Evolutionary conservation across 1,140 invertebrate species (phyloP).

Genomic region (Temnothorax longispinosus): DNA sequence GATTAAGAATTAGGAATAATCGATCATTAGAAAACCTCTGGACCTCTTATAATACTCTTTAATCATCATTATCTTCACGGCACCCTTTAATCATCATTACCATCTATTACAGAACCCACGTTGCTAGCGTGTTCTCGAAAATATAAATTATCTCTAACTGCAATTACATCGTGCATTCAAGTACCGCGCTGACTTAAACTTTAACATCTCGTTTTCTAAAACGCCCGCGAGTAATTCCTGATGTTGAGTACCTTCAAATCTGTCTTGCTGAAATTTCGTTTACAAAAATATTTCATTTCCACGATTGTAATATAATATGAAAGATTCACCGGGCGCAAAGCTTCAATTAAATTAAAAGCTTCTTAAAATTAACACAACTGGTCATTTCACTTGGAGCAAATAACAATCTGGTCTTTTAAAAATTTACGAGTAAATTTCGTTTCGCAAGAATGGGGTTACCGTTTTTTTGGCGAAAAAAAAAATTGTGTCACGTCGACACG

Average conservation of each 20-base stretch:
- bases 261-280: neutral
- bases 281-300: neutral
- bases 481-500: conserved; percentile 28
- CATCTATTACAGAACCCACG: conserved; percentile 29
- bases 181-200: neutral
- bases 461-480: neutral
- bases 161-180: conserved; percentile 7
- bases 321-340: neutral
- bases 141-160: conserved; percentile 40
- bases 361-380: neutral
- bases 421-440: neutral
- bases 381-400: neutral
- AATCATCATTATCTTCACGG: conserved; percentile 38
- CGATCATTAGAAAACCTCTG: conserved; percentile 26
- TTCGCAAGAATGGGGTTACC: neutral
- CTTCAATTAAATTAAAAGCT: neutral
- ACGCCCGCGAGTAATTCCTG: neutral
- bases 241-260: neutral
- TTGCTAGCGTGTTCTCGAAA: conserved; percentile 37
- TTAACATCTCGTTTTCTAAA: neutral
- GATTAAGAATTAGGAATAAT: conserved; percentile 38
- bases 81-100: conserved; percentile 53
- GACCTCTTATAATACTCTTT: conserved; percentile 38
- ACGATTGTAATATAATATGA: neutral
- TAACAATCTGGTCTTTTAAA: neutral